phyloP scores from a whole-genome alignment of 2,113 vertebrate genomes.

The Pterocles orientalis region DNA sequence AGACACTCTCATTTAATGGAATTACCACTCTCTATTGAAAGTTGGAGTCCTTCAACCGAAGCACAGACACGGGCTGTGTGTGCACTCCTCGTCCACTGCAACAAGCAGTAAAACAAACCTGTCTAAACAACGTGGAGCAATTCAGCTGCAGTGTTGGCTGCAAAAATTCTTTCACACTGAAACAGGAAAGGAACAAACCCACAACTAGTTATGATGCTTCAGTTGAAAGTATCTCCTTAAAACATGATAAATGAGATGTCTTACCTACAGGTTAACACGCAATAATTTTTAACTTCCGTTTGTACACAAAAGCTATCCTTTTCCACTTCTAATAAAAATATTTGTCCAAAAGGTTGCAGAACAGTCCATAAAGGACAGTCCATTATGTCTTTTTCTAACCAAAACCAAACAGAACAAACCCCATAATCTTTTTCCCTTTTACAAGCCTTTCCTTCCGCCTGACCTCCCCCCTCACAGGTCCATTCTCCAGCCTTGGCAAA shows the following conservation, averaged over 20 bases:
- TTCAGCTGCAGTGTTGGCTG: neutral
- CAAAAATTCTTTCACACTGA: neutral
- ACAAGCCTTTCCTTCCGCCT: neutral
- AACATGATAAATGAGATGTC: neutral
- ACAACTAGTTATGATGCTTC: neutral
- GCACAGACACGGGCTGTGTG: neutral
- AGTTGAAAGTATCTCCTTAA: neutral
- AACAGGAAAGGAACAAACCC: neutral
- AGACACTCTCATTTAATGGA: neutral
- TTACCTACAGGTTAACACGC: neutral
- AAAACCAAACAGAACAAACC: neutral
- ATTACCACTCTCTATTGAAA: neutral
- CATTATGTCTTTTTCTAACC: neutral
- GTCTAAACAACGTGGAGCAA: neutral
- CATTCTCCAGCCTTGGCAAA: neutral
- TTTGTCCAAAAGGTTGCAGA: neutral
- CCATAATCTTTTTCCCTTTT: neutral
- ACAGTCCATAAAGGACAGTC: neutral
- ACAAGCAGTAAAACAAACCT: neutral
- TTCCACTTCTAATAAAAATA: neutral
- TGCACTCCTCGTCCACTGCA: neutral
- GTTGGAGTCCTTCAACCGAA: neutral
- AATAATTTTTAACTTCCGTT: neutral
- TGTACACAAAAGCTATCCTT: neutral
- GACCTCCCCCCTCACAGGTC: neutral